Base-by-base conservation (phyloP, 2,888 invertebrate species). In the Cheilosia urbana region DNA sequence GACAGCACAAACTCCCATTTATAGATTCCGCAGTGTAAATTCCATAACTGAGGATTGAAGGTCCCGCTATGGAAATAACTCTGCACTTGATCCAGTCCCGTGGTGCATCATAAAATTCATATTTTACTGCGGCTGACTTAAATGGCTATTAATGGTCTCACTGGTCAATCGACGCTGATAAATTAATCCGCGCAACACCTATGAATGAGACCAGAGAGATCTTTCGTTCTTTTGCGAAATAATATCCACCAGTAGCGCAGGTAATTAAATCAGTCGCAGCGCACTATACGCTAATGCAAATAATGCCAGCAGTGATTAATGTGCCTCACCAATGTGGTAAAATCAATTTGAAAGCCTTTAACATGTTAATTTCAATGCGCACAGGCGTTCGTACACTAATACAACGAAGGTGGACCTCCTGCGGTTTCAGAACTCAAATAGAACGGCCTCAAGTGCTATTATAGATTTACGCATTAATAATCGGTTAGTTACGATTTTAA, bases 381-480 rank as follows among this genome's bases (percentile, higher is more conserved):
- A 27, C 11, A 4, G 34, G 60, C 17, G 45, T 11, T 40, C 2
- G 30, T 30, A 17, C 21, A 42, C 34, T 17, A 71, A 55, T 55
- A 17, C 40, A 53, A n/a, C 62, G 6, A 57, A 34, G 40, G 47
- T 42, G 21, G 68, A 57, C 68, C 51, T 51, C 81, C 76, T 42
- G 47, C 27, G 40, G 65, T 53, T 37, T 45, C 5, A 47, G 27
- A 69, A 58, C 57, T 51, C 45, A 58, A 47, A 34, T 45, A 27
- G 63, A 63, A 49, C 47, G 69, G 42, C 51, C 27, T 65, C 15
- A 53, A 68, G 53, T 69, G 17, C 19, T 53, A 40, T 63, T 71
- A 27, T 58, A 53, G 63, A 76, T 81, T n/a, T 49, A 71, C 81
- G 76, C 69, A 81, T 76, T 76, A 58, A 65, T 76, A 63, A 81